Evolutionary conservation across 2,797 vertebrate genomes (phyloP).

Genomic region (Valencia hispanica): DNA sequence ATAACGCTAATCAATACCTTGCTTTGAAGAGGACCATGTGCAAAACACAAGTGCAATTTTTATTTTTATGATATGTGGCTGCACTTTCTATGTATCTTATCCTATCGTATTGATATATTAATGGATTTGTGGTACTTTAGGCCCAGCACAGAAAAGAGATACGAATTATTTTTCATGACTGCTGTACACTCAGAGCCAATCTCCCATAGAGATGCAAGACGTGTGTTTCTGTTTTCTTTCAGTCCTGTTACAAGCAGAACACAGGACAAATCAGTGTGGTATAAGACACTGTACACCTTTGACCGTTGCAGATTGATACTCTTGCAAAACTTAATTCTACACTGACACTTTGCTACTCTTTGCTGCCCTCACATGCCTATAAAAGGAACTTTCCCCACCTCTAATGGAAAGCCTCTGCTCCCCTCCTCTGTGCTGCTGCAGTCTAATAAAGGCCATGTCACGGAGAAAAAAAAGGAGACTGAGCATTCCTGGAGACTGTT

Average conservation of each 20-base stretch:
- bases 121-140: background rate
- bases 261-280: background rate
- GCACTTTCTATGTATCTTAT: background rate
- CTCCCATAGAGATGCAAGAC: too few species aligned
- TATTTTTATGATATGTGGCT: background rate
- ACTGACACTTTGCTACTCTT: constrained; percentile 48
- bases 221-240: background rate
- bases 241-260: background rate
- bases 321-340: constrained; percentile 12
- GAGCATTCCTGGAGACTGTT: background rate
- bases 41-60: background rate
- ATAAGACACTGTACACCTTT: constrained; percentile 4
- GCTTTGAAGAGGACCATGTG: background rate
- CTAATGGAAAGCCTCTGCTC: constrained; percentile 36
- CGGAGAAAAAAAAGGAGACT: constrained; percentile 5
- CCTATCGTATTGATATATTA: background rate
- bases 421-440: background rate
- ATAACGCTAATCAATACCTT: background rate
- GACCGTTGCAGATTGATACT: constrained; percentile 1
- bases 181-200: background rate
- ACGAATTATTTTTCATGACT: background rate
- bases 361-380: constrained; percentile 69
- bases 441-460: background rate
- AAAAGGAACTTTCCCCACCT: constrained; percentile 53
- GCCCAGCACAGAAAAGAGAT: background rate